phyloP scores from a whole-genome alignment of 2,888 invertebrate genomes.

The Phortica magna region DNA sequence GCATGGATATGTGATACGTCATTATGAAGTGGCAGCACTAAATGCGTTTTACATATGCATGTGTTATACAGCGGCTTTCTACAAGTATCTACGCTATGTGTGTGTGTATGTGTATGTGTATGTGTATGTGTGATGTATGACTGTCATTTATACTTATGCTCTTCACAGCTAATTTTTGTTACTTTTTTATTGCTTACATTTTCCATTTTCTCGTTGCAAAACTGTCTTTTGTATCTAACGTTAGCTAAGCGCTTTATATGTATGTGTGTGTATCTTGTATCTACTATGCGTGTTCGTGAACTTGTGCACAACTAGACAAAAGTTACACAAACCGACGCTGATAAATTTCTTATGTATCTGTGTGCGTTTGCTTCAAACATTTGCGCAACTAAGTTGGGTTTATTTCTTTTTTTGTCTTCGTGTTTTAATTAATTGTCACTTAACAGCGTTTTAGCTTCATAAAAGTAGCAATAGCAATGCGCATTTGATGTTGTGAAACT shows the following conservation, averaged over 20 bases:
- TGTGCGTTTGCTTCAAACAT: not conserved
- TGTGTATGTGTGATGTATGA: constrained; percentile 26
- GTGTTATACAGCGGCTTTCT: not conserved
- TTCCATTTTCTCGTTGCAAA: not conserved
- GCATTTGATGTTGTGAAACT: not conserved
- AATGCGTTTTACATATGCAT: not conserved
- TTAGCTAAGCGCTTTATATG: not conserved
- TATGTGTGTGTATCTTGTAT: not conserved
- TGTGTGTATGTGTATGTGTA: constrained; percentile 3
- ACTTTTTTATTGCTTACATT: not conserved
- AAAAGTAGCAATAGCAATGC: not conserved
- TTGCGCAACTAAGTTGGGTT: not conserved
- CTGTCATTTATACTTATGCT: constrained; percentile 18
- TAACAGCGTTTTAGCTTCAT: not conserved
- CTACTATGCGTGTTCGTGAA: not conserved
- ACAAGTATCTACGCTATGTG: not conserved
- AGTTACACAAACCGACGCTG: not conserved
- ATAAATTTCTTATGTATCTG: not conserved
- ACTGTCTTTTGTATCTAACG: not conserved
- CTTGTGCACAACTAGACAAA: constrained; percentile 10
- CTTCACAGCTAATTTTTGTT: constrained; percentile 1
- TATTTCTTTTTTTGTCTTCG: no score
- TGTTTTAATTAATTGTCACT: not conserved
- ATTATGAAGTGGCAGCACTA: not conserved
- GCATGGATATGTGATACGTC: not conserved